Evolutionary conservation across 2,113 vertebrate species (phyloP).

Genomic region (Ammospiza nelsoni): DNA sequence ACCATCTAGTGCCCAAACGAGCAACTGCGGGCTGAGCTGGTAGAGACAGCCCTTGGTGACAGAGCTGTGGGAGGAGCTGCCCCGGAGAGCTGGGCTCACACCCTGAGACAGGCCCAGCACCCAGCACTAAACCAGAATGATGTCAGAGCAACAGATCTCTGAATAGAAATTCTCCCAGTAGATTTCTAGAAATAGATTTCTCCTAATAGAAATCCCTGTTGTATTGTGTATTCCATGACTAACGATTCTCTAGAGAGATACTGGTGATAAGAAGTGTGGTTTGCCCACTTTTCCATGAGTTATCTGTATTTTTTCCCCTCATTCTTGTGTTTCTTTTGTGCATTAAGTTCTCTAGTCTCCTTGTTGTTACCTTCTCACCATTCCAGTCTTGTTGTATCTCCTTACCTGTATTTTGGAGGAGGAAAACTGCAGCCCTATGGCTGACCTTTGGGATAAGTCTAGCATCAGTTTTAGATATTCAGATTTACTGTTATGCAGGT

Average conservation of each 20-base stretch:
- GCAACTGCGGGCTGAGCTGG: neutral
- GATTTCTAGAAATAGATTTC: neutral
- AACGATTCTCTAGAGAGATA: neutral
- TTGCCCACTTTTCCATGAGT: neutral
- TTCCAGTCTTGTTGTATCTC: neutral
- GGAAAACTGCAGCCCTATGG: neutral
- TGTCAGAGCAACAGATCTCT: neutral
- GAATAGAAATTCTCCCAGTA: neutral
- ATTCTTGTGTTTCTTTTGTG: neutral
- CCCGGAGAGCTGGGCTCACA: neutral
- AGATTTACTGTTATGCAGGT: accelerated
- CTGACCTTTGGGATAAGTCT: neutral
- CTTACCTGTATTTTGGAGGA: neutral
- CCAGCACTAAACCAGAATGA: neutral
- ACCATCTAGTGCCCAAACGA: neutral
- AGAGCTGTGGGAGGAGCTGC: neutral
- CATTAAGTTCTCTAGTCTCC: neutral
- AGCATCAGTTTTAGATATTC: neutral
- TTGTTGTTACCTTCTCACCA: neutral
- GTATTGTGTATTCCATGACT: neutral
- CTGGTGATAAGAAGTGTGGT: neutral
- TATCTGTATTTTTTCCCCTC: neutral
- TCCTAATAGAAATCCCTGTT: neutral
- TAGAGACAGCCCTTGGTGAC: accelerated
- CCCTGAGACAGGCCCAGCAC: neutral